Percentiles rank a stretch among this genome's conserved stretches.
Conservation (phyloP, 2,113 vertebrate genomes). For the Poeciliopsis prolifica region DNA sequence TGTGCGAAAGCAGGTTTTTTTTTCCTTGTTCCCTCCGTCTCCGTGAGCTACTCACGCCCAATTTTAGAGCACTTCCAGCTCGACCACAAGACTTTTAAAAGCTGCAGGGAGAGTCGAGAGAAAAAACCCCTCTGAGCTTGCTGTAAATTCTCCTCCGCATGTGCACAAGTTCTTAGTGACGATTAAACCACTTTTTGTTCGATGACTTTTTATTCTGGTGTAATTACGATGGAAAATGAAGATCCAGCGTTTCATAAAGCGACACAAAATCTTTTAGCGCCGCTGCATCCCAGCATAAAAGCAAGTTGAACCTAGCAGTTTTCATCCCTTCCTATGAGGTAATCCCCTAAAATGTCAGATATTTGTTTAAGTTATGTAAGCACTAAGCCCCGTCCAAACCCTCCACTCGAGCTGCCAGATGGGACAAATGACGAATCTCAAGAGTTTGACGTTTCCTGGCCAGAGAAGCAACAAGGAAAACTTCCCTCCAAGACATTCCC, state of each 20-base stretch:
- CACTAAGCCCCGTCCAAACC: slow-evolving; percentile 45
- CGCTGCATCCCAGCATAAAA: slow-evolving; percentile 3
- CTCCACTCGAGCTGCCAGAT: slow-evolving; percentile 63
- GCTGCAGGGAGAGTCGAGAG: slow-evolving; percentile 19
- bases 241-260: neutral
- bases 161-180: neutral
- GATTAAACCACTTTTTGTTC: neutral
- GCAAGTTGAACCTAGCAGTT: slow-evolving; percentile 20
- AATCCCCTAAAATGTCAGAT: slow-evolving; percentile 68
- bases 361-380: slow-evolving; percentile 77
- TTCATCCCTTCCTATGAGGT: slow-evolving; percentile 66
- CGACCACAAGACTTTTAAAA: slow-evolving; percentile 9
- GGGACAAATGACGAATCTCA: slow-evolving; percentile 73
- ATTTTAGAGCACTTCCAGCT: slow-evolving; percentile 52
- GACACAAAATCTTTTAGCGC: slow-evolving; percentile 2
- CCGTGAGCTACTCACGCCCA: slow-evolving; percentile 32
- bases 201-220: neutral
- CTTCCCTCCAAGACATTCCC: slow-evolving; percentile 48
- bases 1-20: slow-evolving; percentile 47
- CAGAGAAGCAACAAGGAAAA: slow-evolving; percentile 24
- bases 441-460: slow-evolving; percentile 62
- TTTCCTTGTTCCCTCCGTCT: neutral
- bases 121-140: neutral
- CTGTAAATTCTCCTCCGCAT: neutral
- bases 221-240: neutral